Evolutionary conservation across 2,113 vertebrate genomes (phyloP).

Genomic region (Halcyon senegalensis): DNA sequence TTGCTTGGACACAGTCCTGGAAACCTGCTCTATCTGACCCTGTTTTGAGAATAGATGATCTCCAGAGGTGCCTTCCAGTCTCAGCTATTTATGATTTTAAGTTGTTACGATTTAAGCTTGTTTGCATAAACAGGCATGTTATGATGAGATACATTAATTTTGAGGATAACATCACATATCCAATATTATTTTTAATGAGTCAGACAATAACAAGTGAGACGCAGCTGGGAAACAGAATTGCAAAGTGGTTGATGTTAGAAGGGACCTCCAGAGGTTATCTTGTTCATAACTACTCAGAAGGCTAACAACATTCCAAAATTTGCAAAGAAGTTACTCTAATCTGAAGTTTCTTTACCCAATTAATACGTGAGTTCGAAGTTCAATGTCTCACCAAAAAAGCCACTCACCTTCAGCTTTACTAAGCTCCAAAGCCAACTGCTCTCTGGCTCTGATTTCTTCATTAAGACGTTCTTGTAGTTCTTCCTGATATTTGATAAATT

Average conservation of each 20-base stretch:
- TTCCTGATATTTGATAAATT: constrained; percentile 87
- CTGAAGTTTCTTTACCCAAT: background rate
- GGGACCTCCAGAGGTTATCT: background rate
- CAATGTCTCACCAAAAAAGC: background rate
- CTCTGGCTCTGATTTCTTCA: constrained; percentile 86
- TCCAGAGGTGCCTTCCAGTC: background rate
- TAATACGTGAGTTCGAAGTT: background rate
- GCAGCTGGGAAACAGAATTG: background rate
- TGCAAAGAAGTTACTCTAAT: background rate
- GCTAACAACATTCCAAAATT: background rate
- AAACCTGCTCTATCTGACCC: background rate
- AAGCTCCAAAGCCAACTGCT: constrained; percentile 92
- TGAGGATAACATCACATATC: background rate
- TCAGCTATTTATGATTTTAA: background rate
- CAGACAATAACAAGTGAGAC: background rate
- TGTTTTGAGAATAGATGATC: background rate
- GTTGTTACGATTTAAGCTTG: background rate
- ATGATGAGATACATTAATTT: background rate
- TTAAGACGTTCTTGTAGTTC: constrained; percentile 88
- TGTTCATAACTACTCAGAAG: background rate
- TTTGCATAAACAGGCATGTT: background rate
- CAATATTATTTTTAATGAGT: background rate
- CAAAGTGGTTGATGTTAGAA: background rate
- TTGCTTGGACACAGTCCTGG: background rate
- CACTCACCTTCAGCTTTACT: constrained; percentile 89